Evolutionary conservation across 2,797 vertebrate genomes (phyloP).

Genomic region (Emydoidea blandingii): DNA sequence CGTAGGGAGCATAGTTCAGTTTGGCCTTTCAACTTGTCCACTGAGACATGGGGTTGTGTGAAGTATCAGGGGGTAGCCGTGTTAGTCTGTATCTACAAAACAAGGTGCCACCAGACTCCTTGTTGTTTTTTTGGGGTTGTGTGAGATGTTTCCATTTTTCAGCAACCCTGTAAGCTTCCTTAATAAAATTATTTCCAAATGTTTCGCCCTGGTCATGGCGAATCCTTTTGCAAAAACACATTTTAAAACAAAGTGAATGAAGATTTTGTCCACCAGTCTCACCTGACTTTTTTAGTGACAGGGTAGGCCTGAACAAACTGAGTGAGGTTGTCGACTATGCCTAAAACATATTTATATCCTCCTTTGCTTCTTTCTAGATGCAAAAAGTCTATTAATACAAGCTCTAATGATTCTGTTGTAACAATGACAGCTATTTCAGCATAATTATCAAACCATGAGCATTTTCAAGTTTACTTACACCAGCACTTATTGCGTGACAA

Average conservation of each 20-base stretch:
- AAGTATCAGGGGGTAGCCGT: neutral
- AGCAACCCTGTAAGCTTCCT: neutral
- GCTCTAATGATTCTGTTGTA: neutral
- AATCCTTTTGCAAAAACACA: neutral
- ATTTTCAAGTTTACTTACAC: neutral
- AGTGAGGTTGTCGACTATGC: neutral
- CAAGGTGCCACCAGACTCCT: too few species aligned
- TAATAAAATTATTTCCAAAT: neutral
- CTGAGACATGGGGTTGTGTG: neutral
- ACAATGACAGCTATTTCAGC: neutral
- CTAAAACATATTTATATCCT: neutral
- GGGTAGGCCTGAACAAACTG: neutral
- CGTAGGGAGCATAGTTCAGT: neutral
- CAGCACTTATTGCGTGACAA: neutral
- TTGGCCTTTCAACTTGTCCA: neutral
- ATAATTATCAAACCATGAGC: neutral
- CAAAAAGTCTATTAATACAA: neutral
- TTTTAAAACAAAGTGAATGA: neutral
- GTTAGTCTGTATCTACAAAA: too few species aligned
- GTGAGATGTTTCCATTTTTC: neutral
- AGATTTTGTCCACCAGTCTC: neutral
- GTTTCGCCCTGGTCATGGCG: neutral
- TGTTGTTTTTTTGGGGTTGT: neutral
- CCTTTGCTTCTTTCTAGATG: neutral
- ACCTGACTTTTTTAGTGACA: neutral